phyloP scores from a whole-genome alignment of 2,888 invertebrate species.

The Stictocephala bisonia region DNA sequence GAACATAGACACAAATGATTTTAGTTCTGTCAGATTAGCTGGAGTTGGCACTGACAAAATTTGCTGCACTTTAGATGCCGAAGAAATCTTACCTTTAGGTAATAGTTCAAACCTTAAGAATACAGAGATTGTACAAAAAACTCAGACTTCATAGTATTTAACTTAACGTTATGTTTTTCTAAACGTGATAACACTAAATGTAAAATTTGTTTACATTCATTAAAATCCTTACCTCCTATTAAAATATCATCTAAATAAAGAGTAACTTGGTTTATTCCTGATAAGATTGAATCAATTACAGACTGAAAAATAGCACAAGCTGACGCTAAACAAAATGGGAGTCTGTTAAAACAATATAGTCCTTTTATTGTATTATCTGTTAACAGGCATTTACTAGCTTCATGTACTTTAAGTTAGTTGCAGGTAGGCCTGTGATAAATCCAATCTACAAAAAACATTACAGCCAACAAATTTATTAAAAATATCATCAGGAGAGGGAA shows the following conservation, averaged over 20 bases:
- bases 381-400: neutral
- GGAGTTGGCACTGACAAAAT: constrained; percentile 17
- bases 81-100: constrained; percentile 14
- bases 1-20: neutral
- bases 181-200: neutral
- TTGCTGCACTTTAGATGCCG: constrained; percentile 24
- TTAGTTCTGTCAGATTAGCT: constrained; percentile 7
- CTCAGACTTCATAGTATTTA: constrained; percentile 14
- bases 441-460: constrained; percentile 14
- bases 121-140: constrained; percentile 18
- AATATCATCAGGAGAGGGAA: constrained; percentile 6
- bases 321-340: constrained; percentile 7
- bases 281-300: constrained; percentile 17
- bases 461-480: constrained; percentile 18
- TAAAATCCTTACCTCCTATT: constrained; percentile 2
- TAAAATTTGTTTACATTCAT: neutral
- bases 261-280: neutral
- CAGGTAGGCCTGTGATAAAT: constrained; percentile 2
- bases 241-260: neutral
- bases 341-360: constrained; percentile 1
- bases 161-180: constrained; percentile 2
- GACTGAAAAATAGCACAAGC: constrained; percentile 25
- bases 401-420: constrained; percentile 9
- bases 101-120: constrained; percentile 26
- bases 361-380: constrained; percentile 21